phyloP scores from a whole-genome alignment of 2,888 invertebrate species.

The Tetranychus truncatus region DNA sequence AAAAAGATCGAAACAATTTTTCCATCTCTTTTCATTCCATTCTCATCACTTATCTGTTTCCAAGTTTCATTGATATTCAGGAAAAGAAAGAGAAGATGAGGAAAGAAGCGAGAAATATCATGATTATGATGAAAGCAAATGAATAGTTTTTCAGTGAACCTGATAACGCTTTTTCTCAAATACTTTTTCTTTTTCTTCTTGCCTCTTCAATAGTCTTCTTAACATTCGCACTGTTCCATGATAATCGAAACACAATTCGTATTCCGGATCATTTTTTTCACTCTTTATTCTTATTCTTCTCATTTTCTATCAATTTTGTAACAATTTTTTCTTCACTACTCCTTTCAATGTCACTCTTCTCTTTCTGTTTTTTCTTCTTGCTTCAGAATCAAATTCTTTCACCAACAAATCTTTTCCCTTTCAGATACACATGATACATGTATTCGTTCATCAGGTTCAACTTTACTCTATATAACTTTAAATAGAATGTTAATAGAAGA shows the following conservation, averaged over 20 bases:
- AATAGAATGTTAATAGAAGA: too few relatives aligned
- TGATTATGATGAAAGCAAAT: background rate
- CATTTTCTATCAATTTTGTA: background rate
- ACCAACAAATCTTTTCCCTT: too few relatives aligned
- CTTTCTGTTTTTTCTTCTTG: too few relatives aligned
- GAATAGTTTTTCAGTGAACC: background rate
- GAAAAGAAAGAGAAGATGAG: background rate
- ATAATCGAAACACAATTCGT: background rate
- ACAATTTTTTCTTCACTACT: too few relatives aligned
- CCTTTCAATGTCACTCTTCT: background rate
- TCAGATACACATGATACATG: too few relatives aligned
- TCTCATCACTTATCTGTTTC: background rate
- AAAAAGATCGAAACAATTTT: background rate
- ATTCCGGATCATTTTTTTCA: background rate
- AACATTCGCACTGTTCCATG: background rate
- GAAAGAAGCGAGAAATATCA: background rate
- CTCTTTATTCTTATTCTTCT: background rate
- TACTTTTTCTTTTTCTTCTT: background rate
- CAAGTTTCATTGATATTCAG: background rate
- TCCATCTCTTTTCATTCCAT: background rate
- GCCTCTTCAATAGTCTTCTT: background rate
- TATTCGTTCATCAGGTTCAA: too few relatives aligned
- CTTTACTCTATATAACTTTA: too few relatives aligned
- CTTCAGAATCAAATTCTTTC: too few relatives aligned
- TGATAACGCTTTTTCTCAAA: background rate